Base-by-base conservation (phyloP, 1,140 invertebrate genomes). In the Meloidogyne floridensis region DNA sequence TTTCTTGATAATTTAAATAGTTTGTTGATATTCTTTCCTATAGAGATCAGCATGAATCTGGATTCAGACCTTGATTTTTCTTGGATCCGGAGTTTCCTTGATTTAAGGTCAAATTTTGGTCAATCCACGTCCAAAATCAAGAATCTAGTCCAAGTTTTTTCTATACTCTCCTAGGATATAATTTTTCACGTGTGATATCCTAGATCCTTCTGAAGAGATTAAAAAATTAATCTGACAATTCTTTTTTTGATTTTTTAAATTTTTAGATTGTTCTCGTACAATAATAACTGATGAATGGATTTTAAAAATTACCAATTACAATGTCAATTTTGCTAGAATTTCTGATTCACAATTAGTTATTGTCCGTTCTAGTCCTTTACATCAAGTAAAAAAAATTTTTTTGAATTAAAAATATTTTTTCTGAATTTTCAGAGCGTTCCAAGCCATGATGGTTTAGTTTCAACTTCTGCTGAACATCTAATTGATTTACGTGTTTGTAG, bases 231-330 rank as follows among this genome's bases (percentile, higher is more conserved):
- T 32, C 32, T 32, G 32, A 32, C 32, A 32, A 32, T 32, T 32
- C 32, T 2, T 32, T 32, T 32, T 32, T 32, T 32, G 32, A 32
- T 15, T 80, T 43, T n/a, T 18, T 83, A 20, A 9, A 42, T 47
- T 85, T 83, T 79, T 54, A 83, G 82, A 75, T 51, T 83, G 75
- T 71, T 83, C 82, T 32, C 82, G 81, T 7, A 80, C 83, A 43
- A 69, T 83, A 47, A 80, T 83, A 18, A 83, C 82, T 7, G 65
- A 42, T 70, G 47, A 75, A 59, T 83, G 82, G 82, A 72, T 83
- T 43, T 10, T 83, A 15, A 79, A 79, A 71, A 72, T 83, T 20
- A 77, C 71, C 59, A 83, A 83, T 71, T 83, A 83, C 47, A 69
- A 74, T 65, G 83, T 83, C 7, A 15, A 72, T n/a, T 83, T 83